These are phyloP conservation scores for Molossus molossus DNA, from an alignment of 2,797 vertebrate genomes.

Conservation along the genomic window DNA sequence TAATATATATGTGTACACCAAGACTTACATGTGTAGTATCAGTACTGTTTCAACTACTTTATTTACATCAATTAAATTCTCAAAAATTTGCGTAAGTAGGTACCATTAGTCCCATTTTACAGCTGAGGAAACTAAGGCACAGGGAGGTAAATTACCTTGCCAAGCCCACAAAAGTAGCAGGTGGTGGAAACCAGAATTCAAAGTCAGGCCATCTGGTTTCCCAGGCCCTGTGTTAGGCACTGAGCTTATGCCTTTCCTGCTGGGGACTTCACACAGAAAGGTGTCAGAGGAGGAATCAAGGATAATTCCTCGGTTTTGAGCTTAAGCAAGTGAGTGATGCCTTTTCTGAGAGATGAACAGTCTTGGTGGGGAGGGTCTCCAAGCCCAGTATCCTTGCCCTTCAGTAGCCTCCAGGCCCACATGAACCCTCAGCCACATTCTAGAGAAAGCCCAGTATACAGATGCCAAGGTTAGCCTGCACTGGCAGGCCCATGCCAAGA, in stretches of 20 bases:
- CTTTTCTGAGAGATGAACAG: not conserved
- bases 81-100: not conserved
- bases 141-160: not conserved
- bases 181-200: not conserved
- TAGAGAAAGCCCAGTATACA: conserved; percentile 57
- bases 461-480: conserved; percentile 73
- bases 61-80: conserved; percentile 37
- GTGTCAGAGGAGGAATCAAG: not conserved
- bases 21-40: not conserved
- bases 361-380: not conserved
- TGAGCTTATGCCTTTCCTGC: not conserved
- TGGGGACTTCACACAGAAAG: not conserved
- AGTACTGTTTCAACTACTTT: not conserved
- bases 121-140: not conserved
- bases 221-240: not conserved
- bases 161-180: not conserved
- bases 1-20: not conserved
- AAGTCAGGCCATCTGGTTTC: not conserved
- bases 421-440: not conserved
- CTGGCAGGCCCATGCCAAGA: conserved; percentile 68
- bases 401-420: not conserved
- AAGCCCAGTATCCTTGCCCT: not conserved
- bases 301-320: not conserved
- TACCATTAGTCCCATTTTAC: not conserved
- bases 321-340: not conserved